These are phyloP conservation scores for Drosophila kuntzei DNA, from an alignment of 2,888 invertebrate genomes.

Conservation along the genomic window DNA sequence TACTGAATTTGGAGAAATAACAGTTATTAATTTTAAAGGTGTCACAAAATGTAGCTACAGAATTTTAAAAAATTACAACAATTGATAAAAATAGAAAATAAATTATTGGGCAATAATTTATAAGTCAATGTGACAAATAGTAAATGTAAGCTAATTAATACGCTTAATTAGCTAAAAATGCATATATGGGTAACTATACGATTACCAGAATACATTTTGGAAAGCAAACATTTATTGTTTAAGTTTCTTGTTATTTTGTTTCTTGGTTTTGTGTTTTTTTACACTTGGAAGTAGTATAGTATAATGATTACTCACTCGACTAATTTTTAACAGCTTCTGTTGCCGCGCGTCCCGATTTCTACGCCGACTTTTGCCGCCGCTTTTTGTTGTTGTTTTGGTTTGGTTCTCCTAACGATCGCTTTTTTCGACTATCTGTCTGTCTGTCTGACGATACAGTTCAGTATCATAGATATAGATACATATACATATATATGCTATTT, in stretches of 20 bases:
- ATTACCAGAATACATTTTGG: slow-evolving; percentile 39
- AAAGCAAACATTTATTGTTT: slow-evolving; percentile 39
- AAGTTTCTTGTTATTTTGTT: background rate
- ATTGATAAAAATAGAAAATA: background rate
- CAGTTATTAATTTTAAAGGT: background rate
- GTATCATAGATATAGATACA: slow-evolving; percentile 28
- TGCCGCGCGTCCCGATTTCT: slow-evolving; percentile 15
- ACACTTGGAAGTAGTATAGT: slow-evolving; percentile 11
- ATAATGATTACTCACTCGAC: slow-evolving; percentile 63
- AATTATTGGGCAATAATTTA: background rate
- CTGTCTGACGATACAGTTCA: slow-evolving; percentile 33
- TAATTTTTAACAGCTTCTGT: slow-evolving; percentile 56
- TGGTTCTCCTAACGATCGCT: slow-evolving; percentile 55
- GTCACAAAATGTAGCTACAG: background rate
- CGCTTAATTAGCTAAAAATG: slow-evolving; percentile 10
- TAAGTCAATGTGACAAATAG: background rate
- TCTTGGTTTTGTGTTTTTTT: slow-evolving; percentile 18
- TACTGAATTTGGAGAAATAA: background rate
- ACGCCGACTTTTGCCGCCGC: slow-evolving; percentile 27
- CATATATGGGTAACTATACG: slow-evolving; percentile 11
- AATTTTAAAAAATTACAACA: background rate
- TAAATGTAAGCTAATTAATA: slow-evolving; percentile 6
- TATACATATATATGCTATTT: slow-evolving; percentile 22
- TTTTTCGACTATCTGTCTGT: slow-evolving; percentile 38
- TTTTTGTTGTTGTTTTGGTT: slow-evolving; percentile 28